These are phyloP conservation scores for Drosophila tripunctata DNA, from an alignment of 2,888 invertebrate species.

Conservation along the genomic window DNA sequence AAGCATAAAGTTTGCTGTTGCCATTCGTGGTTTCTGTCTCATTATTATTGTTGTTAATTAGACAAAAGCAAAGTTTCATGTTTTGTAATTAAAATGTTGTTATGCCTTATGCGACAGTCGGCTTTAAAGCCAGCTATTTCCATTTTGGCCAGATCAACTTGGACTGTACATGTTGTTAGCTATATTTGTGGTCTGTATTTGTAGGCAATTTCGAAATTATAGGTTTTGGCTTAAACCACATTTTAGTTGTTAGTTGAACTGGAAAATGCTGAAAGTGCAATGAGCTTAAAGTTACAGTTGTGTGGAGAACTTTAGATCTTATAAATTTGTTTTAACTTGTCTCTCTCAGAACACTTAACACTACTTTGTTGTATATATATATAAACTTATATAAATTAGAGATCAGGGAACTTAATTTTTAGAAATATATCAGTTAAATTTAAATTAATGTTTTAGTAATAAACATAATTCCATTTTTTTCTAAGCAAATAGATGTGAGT, in stretches of 20 bases:
- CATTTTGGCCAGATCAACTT: not conserved
- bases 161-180: slow-evolving; percentile 21
- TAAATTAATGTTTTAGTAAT: too few species aligned
- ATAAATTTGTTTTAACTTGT: too few species aligned
- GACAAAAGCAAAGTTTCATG: slow-evolving; percentile 36
- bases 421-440: too few species aligned
- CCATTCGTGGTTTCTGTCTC: not conserved
- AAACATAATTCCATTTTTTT: too few species aligned
- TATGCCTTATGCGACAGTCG: slow-evolving; percentile 15
- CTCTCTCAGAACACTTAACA: too few species aligned
- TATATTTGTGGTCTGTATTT: slow-evolving; percentile 17
- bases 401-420: too few species aligned
- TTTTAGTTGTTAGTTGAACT: not conserved
- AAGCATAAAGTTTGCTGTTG: not conserved
- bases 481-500: too few species aligned
- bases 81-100: slow-evolving; percentile 52
- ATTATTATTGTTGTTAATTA: slow-evolving; percentile 46
- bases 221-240: slow-evolving; percentile 10
- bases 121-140: not conserved
- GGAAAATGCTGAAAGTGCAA: not conserved
- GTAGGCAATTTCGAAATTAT: slow-evolving; percentile 21
- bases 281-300: not conserved
- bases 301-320: too few species aligned
- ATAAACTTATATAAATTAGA: too few species aligned
- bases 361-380: too few species aligned